Conservation (phyloP, 2,888 invertebrate genomes). For the Serrognathus titanus region DNA sequence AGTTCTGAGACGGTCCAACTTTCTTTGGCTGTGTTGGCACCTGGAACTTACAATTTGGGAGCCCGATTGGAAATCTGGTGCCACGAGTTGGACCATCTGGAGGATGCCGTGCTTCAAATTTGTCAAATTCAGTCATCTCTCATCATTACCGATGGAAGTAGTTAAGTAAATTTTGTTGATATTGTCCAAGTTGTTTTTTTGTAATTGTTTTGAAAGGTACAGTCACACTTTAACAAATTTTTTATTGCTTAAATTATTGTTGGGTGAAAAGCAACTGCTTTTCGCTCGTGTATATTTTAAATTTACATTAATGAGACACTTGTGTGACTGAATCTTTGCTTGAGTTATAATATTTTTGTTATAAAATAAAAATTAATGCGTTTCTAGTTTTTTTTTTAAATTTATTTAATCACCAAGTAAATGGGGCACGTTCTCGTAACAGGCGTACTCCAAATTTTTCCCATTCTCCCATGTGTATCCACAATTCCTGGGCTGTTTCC, state of each 20-base stretch:
- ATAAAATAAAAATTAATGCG: too few species aligned
- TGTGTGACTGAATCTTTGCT: too few species aligned
- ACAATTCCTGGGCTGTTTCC: constrained; percentile 89
- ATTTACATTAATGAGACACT: too few species aligned
- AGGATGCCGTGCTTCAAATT: constrained; percentile 37
- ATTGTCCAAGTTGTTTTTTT: too few species aligned
- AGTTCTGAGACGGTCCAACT: constrained; percentile 38
- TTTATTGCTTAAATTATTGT: too few species aligned
- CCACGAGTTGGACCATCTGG: constrained; percentile 32
- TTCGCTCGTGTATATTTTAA: too few species aligned
- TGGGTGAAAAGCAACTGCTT: too few species aligned
- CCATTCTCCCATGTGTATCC: constrained; percentile 88
- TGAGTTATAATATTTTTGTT: too few species aligned
- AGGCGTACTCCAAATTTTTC: constrained; percentile 78
- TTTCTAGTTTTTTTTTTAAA: neutral
- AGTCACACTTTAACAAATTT: too few species aligned
- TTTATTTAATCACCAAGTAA: constrained; percentile 65
- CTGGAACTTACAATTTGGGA: constrained; percentile 67
- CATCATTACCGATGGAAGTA: constrained; percentile 28
- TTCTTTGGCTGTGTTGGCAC: constrained; percentile 58
- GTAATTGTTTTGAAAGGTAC: too few species aligned
- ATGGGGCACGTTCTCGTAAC: constrained; percentile 86
- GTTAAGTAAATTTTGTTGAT: too few species aligned
- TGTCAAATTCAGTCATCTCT: constrained; percentile 42
- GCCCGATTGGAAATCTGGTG: constrained; percentile 57